Evolutionary conservation across 1,140 invertebrate genomes (phyloP).

Genomic region (Drosophila lowei): DNA sequence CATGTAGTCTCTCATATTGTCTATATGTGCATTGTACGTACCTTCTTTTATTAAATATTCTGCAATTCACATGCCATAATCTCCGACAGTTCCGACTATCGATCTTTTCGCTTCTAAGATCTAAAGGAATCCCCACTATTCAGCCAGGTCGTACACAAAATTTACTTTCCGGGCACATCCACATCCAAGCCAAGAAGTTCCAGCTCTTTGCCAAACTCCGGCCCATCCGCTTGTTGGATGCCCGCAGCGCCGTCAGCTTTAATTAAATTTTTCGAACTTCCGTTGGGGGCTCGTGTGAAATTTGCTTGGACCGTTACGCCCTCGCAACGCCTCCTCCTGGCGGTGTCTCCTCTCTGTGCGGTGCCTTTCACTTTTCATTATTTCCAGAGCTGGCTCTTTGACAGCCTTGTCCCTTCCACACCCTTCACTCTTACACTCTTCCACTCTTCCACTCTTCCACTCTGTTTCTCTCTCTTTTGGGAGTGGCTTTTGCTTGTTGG

Average conservation of each 20-base stretch:
- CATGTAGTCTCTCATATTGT: too few relatives aligned
- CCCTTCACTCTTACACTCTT: background rate
- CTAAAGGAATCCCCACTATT: background rate
- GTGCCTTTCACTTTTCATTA: constrained; percentile 71
- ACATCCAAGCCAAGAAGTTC: constrained; percentile 38
- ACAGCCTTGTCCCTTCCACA: constrained; percentile 16
- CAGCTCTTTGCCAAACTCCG: constrained; percentile 24
- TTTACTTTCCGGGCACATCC: constrained; percentile 11
- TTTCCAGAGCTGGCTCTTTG: constrained; percentile 16
- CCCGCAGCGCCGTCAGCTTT: constrained; percentile 65
- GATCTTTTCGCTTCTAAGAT: constrained; percentile 1
- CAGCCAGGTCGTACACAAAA: constrained; percentile 18
- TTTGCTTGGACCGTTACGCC: constrained; percentile 17
- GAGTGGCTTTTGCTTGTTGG: constrained; percentile 22
- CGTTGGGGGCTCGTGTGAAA: constrained; percentile 31
- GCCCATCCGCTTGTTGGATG: constrained; percentile 28
- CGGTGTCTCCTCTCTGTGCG: constrained; percentile 13
- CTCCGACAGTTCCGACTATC: too few relatives aligned
- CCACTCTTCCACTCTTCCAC: constrained; percentile 1
- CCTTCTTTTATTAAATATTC: too few relatives aligned
- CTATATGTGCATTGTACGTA: too few relatives aligned
- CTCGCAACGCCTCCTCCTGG: constrained; percentile 1
- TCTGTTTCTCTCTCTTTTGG: constrained; percentile 3
- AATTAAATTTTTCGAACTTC: constrained; percentile 78
- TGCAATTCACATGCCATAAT: too few relatives aligned